Evolutionary conservation across 2,888 invertebrate genomes (phyloP).

Genomic region (Dryadula phaetusa): DNA sequence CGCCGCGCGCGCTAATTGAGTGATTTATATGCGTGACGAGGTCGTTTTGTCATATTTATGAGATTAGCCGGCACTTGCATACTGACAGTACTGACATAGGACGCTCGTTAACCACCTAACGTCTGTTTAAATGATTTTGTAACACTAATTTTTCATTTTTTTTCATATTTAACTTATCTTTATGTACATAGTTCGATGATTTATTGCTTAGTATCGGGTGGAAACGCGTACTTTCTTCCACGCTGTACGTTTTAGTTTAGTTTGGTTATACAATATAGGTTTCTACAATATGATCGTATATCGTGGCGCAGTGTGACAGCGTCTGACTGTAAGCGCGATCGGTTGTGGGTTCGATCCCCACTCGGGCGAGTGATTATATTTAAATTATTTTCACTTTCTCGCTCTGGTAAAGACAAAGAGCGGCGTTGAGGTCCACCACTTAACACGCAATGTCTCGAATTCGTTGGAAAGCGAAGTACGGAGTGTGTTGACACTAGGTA

Average conservation of each 20-base stretch:
- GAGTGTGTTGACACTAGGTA: too few relatives aligned
- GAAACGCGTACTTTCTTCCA: not conserved
- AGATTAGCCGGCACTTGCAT: constrained; percentile 22
- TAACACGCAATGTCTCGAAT: too few relatives aligned
- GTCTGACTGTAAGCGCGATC: too few relatives aligned
- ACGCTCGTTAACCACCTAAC: constrained; percentile 24
- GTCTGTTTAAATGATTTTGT: constrained; percentile 12
- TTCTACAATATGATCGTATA: not conserved
- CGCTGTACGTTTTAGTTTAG: not conserved
- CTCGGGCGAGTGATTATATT: too few relatives aligned
- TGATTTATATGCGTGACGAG: constrained; percentile 43
- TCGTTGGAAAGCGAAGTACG: too few relatives aligned
- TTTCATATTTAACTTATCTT: constrained; percentile 14
- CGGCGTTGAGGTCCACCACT: too few relatives aligned
- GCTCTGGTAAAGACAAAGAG: too few relatives aligned
- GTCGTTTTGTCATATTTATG: constrained; percentile 34
- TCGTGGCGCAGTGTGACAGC: too few relatives aligned
- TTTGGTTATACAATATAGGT: not conserved
- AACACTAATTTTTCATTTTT: constrained; percentile 16
- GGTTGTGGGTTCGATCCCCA: too few relatives aligned
- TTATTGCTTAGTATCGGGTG: not conserved
- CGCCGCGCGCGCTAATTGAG: constrained; percentile 47
- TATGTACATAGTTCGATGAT: constrained; percentile 13
- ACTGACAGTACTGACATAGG: constrained; percentile 5
- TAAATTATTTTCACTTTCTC: too few relatives aligned